Evolutionary conservation across 2,888 invertebrate genomes (phyloP), one percentile per base, ranked within the genome.

Genomic region (Cataglyphis cursor): DNA sequence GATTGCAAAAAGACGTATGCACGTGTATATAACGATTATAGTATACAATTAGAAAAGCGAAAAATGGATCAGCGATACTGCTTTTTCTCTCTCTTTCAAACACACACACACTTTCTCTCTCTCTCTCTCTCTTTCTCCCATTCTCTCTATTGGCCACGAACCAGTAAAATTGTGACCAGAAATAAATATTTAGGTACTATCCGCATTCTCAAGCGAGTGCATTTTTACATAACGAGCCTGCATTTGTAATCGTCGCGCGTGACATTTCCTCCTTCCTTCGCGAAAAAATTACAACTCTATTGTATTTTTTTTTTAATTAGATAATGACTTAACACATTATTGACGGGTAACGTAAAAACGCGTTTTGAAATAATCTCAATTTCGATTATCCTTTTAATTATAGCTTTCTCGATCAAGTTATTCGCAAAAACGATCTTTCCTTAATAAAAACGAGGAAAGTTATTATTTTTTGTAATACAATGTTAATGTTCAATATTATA

Each of bases 61-160:
- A 82, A 88, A 89, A 86, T 82, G 68, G 83, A 89, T 88, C 87
- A 86, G 75, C 75, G 85, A 83, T 80, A 75, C 48, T 51, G 76
- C 68, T 66, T 48, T 76, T 72, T 68, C 61, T 31, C 31, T 31
- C 6, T 51, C 24, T 76, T 9, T 57, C 51, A 41, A 12, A 15
- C 41, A 35, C 35, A 35, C 24, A 24, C 24, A 1, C 24, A 6
- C 31, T 74, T 31, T 57, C 54, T 70, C n/a, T 51, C 51, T 70
- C 31, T 68, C 68, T 35, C 35, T 51, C 15, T 35, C 21, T 48
- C 5, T 31, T 28, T 62, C 31, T 70, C 41, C 44, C 21, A 31
- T 6, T 48, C 48, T 48, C 15, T 15, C 18, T 48, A 65, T 65
- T 85, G 65, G 65, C 54, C 74, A 81, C 73, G 65, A 84, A 86